Percentiles rank a stretch among this genome's conserved stretches.
phyloP scores from a whole-genome alignment of 1,140 invertebrate species.

The Heterodera schachtii region DNA sequence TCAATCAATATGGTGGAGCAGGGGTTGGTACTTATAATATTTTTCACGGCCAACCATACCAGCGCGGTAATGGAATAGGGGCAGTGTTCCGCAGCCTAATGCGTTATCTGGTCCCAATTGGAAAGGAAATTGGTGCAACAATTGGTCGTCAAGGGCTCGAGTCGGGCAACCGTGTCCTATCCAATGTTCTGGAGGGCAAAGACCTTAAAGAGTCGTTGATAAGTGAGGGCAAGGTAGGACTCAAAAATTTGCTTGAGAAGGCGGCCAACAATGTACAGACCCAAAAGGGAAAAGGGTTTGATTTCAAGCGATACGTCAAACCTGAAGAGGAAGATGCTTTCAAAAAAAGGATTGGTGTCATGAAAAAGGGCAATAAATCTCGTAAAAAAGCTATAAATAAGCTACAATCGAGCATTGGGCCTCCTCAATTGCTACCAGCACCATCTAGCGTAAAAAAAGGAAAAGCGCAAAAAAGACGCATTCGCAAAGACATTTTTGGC shows the following conservation, averaged over 20 bases:
- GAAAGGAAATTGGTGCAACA: constrained; percentile 19
- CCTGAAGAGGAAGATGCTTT: background rate
- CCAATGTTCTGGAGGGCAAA: constrained; percentile 17
- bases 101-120: constrained; percentile 32
- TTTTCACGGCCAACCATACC: constrained; percentile 29
- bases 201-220: constrained; percentile 28
- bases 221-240: constrained; percentile 5
- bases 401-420: constrained; percentile 6
- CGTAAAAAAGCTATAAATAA: constrained; percentile 18
- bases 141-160: constrained; percentile 28
- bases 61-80: constrained; percentile 32
- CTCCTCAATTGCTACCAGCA: constrained; percentile 9
- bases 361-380: no score
- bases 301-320: constrained; percentile 19
- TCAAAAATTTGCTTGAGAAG: constrained; percentile 23
- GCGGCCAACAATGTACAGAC: constrained; percentile 13
- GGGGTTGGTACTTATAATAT: constrained; percentile 10
- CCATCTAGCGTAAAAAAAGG: constrained; percentile 8
- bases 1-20: no score
- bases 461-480: constrained; percentile 9
- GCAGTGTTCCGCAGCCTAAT: constrained; percentile 25
- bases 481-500: constrained; percentile 28
- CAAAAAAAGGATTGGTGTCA: no score
- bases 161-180: constrained; percentile 21
- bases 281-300: constrained; percentile 20